Evolutionary conservation across 2,113 vertebrate species (phyloP), one percentile per base, ranked within the genome.

Genomic region (Perognathus longimembris): DNA sequence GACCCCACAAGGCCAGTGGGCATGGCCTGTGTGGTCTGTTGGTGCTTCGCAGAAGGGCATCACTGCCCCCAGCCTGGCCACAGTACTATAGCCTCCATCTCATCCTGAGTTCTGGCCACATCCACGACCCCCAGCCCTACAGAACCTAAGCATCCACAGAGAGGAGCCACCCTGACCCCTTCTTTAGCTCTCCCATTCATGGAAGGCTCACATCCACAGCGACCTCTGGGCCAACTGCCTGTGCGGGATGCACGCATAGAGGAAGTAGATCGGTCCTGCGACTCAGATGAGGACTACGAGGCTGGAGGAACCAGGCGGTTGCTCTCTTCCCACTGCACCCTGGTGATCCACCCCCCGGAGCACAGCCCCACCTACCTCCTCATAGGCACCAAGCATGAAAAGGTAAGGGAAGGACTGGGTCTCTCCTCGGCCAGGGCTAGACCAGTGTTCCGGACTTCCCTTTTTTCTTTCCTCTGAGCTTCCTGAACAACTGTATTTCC

Each of bases 211-310:
- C 38, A n/a, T 54, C 67, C 92, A 3, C 96, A 99, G 99, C 99
- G 99, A 97, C 99, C 99, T 28, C 98, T 99, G 83, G 99, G 99
- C 93, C 98, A 98, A 97, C 98, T 99, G 94, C 99, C 99, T 85
- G 97, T 99, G 92, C 98, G 97, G 98, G 99, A 99, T 34, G 99
- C 99, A 0, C 97, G 93, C 73, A 98, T 99, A 91, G 98, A 99
- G 97, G 99, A 99, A 98, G 98, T 99, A 36, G 99, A 99, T 95
- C 97, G 98, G 91, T 99, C 99, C 20, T 98, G 97, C n/a, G 99
- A 99, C 92, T 99, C 98, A 1, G 99, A 99, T 34, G 99, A 99
- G 88, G 98, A 99, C 93, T 98, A 98, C 38, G 99, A 99, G 94
- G 97, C 98, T 9, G 98, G 98, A 90, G 97, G 96, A 22, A 95